Conservation (phyloP, 2,888 invertebrate genomes). For the Anthophora plumipes region DNA sequence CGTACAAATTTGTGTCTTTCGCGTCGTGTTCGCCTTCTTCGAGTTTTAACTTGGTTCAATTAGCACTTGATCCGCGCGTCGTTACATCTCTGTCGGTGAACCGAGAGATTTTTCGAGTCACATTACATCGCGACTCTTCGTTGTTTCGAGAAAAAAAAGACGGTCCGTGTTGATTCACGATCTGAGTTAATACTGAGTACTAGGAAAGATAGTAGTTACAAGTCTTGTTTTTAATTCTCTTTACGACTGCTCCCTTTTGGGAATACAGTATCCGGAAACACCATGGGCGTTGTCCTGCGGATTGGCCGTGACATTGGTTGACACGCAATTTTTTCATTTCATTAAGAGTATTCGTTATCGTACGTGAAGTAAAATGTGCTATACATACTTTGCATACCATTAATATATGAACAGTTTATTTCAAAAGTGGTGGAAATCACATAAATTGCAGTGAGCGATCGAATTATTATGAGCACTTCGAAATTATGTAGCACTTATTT, state of each 20-base stretch:
- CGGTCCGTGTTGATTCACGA: constrained; percentile 5
- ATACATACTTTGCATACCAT: too few species aligned
- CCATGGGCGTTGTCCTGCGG: constrained; percentile 5
- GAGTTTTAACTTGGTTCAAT: background rate
- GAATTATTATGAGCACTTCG: too few species aligned
- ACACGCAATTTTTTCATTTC: constrained; percentile 73
- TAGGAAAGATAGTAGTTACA: background rate
- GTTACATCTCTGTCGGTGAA: too few species aligned
- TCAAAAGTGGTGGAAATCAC: too few species aligned
- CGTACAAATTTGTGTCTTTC: background rate
- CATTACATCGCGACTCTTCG: background rate
- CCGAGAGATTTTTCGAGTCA: background rate
- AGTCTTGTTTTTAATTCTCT: constrained; percentile 6
- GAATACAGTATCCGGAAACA: constrained; percentile 28
- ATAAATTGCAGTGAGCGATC: too few species aligned
- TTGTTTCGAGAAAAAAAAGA: background rate
- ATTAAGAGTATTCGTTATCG: constrained; percentile 52
- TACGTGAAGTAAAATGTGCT: background rate
- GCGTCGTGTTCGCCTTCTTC: background rate
- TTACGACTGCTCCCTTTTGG: constrained; percentile 44
- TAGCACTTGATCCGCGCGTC: background rate
- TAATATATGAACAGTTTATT: too few species aligned
- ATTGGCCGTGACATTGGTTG: constrained; percentile 12
- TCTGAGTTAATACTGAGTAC: constrained; percentile 13
- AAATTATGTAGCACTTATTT: too few species aligned